Evolutionary conservation across 1,140 invertebrate genomes (phyloP), one percentile per base, ranked within the genome.

Genomic region (Hypsibius dujardini): DNA sequence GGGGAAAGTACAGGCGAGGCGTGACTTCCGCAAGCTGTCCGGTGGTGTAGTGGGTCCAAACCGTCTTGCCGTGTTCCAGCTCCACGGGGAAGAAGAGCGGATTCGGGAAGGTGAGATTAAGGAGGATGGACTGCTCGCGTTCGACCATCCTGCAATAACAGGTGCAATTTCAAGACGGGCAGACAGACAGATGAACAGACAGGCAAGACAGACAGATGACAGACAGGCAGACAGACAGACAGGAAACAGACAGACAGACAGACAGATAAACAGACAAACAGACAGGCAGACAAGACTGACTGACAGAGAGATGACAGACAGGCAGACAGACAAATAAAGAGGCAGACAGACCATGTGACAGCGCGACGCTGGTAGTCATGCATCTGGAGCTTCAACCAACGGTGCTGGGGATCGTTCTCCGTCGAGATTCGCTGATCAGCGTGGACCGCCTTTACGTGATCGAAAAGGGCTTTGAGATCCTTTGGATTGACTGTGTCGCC

Each of bases 31-130:
- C 28, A 28, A 28, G 28, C 79, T 75, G 79, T 50, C 83, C 83
- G 40, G 77, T 77, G 75, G 78, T 80, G 75, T 79, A 81, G 78
- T 86, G 82, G 76, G 84, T 83, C 77, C 81, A 85, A 12, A 84
- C 72, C 47, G 72, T 73, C 46, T 75, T 73, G 1, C 78, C 78
- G 73, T 80, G 79, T 69, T 74, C 71, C 45, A 80, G 76, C 70
- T 71, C 74, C 2, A 84, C 70, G 72, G 76, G 71, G 69, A 75
- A 74, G 74, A 77, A 82, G 3, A 80, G 72, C 46, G 78, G 79
- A 74, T 81, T 76, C 15, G 79, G 47, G n/a, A 71, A 76, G 76
- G 46, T 46, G 62, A 59, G 59, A n/a, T 72, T 67, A 12, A 15
- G 3, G 12, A 67, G 71, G 7, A 47, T 46, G 7, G 50, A 7